phyloP scores from a whole-genome alignment of 2,113 vertebrate species.

The Egretta garzetta region DNA sequence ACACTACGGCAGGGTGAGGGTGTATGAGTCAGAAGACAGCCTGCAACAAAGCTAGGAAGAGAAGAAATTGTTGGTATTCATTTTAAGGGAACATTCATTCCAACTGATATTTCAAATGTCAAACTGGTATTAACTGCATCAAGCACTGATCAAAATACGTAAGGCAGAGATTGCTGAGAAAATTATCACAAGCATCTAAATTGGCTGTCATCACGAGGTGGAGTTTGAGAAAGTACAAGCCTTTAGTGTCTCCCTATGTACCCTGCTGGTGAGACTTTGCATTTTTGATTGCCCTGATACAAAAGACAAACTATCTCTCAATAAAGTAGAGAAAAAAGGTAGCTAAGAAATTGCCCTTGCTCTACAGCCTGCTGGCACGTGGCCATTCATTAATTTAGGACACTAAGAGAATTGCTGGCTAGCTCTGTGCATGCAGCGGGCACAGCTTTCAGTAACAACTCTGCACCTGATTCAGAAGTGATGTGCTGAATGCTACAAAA shows the following conservation, averaged over 20 bases:
- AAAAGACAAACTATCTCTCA: not conserved
- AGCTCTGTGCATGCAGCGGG: not conserved
- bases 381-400: not conserved
- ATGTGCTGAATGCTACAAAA: not conserved
- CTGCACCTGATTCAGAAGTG: not conserved
- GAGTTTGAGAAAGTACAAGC: not conserved
- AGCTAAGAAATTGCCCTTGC: not conserved
- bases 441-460: not conserved
- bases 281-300: not conserved
- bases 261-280: not conserved
- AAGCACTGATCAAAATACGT: conserved; percentile 43
- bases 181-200: conserved; percentile 41
- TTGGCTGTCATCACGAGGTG: not conserved
- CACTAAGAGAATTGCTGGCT: not conserved
- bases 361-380: not conserved
- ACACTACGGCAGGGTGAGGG: not conserved
- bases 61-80: not conserved
- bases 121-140: conserved; percentile 31
- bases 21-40: not conserved
- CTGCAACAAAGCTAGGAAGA: not conserved
- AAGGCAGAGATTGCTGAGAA: not conserved
- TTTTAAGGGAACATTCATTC: not conserved
- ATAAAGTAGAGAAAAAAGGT: not conserved
- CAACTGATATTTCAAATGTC: conserved; percentile 19
- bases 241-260: not conserved